Evolutionary conservation across 2,797 vertebrate species (phyloP).

Genomic region (Gambusia yucatana): DNA sequence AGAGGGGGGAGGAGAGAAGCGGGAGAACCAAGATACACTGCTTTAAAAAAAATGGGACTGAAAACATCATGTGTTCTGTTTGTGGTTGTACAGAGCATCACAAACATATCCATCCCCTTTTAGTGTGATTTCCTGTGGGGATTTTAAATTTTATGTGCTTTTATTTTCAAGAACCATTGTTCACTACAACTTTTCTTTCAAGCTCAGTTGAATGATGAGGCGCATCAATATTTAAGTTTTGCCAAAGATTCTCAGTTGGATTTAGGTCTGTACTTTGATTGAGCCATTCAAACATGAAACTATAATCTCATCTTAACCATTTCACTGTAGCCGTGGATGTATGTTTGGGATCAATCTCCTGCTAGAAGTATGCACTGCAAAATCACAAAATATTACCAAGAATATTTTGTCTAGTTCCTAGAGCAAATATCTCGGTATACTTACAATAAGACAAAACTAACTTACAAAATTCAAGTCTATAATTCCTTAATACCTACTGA

Average conservation of each 20-base stretch:
- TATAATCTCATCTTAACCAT: background rate
- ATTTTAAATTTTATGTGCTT: background rate
- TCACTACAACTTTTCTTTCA: background rate
- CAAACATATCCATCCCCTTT: background rate
- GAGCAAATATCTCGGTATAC: too few relatives aligned
- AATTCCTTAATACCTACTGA: too few relatives aligned
- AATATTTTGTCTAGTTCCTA: too few relatives aligned
- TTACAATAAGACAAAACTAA: too few relatives aligned
- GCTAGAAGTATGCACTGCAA: too few relatives aligned
- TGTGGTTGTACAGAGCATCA: constrained; percentile 8
- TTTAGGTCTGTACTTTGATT: background rate
- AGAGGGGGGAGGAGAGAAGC: constrained; percentile 23
- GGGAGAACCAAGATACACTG: constrained; percentile 36
- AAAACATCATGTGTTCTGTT: constrained; percentile 35
- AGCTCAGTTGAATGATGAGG: background rate
- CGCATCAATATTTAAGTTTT: background rate
- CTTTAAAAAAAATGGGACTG: constrained; percentile 30
- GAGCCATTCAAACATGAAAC: background rate
- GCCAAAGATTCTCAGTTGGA: background rate
- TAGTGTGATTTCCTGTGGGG: background rate
- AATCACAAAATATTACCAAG: too few relatives aligned
- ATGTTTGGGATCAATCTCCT: background rate
- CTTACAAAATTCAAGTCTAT: too few relatives aligned
- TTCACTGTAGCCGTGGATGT: background rate
- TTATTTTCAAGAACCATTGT: background rate